Evolutionary conservation across 53 echinoderm and acorn worm genomes (phyloP).

Genomic region (Patiria pectinifera): DNA sequence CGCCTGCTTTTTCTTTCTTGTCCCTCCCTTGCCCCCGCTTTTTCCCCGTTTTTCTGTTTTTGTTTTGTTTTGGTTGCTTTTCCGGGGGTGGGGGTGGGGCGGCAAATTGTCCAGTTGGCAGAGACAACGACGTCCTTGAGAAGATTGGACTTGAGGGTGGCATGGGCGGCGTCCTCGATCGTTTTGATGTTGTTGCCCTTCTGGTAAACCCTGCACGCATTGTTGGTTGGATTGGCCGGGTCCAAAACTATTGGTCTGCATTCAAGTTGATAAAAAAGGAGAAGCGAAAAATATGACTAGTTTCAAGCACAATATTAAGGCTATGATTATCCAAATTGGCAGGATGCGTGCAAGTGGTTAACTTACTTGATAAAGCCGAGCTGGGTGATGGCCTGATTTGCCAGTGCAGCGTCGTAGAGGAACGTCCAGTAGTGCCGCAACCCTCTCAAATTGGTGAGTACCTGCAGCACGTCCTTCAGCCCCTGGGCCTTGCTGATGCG

Average conservation of each 20-base stretch:
- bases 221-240: slow-evolving; percentile 67
- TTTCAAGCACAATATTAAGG: not conserved
- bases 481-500: slow-evolving; percentile 2
- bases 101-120: slow-evolving; percentile 3
- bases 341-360: not conserved
- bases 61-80: too few relatives aligned
- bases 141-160: slow-evolving; percentile 29
- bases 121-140: slow-evolving; percentile 2
- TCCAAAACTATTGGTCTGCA: slow-evolving; percentile 58
- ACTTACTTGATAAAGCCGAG: slow-evolving; percentile 13
- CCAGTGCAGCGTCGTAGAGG: not conserved
- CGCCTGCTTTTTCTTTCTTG: too few relatives aligned
- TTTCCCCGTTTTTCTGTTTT: too few relatives aligned
- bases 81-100: too few relatives aligned
- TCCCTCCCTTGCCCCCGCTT: too few relatives aligned
- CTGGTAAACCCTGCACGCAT: slow-evolving; percentile 41
- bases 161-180: slow-evolving; percentile 10
- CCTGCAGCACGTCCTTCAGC: slow-evolving; percentile 36
- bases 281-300: not conserved
- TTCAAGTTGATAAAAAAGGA: not conserved
- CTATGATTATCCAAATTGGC: not conserved
- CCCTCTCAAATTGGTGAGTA: not conserved
- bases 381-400: not conserved
- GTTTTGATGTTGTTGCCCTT: not conserved
- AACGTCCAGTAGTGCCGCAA: slow-evolving; percentile 9